Base-by-base conservation (phyloP, 2,113 vertebrate genomes). In the Balaeniceps rex region DNA sequence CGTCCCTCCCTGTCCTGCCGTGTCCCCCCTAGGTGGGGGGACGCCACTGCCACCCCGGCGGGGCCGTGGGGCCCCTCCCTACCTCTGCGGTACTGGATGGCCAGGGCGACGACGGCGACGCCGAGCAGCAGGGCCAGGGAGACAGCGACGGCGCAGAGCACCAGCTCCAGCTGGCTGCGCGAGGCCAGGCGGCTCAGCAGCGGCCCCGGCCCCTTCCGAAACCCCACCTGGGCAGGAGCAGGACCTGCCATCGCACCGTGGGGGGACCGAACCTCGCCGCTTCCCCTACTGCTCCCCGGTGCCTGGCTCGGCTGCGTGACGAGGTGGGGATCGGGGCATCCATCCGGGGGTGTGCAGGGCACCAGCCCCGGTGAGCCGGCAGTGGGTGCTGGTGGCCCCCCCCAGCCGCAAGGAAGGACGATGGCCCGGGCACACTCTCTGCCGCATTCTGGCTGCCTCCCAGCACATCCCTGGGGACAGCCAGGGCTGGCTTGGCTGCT, bases 151-250 rank as follows among this genome's bases (percentile, higher is more conserved):
- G 97, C 97, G 0, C 98, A 98, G 70, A 99, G 98, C 64, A 98
- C 92, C 79, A 99, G 97, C 98, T 99, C 99, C 98, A 99, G 95
- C 94, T 98, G 98, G 11, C 99, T 99, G 90, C 98, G 98, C 0
- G 97, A 90, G 54, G 98, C 98, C 79, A 99, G 87, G 21, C 98
- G 93, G 79, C 98, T 98, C 90, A 98, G 96, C 38, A 98, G 84
- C 6, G 94, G 95, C 15, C 97, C 82, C 1, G 98, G 98, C 12
- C 98, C 98, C 90, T 99, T 99, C 94, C 93, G 98, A 97, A 99
- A 99, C 19, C 99, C 99, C 94, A 99, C 98, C 99, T 99, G 95
- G 80, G 78, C 57, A 75, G 80, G 49, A 87, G 31, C 66, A 91
- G 83, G 52, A 85, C 38, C 78, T 22, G 63, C 65, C 55, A 66